These are phyloP conservation scores for Pseudomyrmex flavicornis DNA, from an alignment of 1,140 invertebrate species.

Conservation along the genomic window DNA sequence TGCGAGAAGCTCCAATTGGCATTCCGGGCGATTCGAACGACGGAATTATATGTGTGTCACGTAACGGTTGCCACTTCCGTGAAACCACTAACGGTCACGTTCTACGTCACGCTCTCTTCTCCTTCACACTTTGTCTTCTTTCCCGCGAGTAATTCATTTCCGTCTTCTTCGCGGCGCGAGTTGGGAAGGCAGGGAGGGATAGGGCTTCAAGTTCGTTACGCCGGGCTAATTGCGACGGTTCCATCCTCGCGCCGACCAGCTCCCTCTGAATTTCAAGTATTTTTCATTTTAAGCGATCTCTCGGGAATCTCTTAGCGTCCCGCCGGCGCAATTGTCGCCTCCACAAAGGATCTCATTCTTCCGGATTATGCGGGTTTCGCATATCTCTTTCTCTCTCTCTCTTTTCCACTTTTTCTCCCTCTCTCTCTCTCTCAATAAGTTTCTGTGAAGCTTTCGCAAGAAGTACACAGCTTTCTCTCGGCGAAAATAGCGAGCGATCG, in stretches of 20 bases:
- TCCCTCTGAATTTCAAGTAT: constrained; percentile 55
- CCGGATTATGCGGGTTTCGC: neutral
- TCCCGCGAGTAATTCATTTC: constrained; percentile 47
- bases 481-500: constrained; percentile 6
- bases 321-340: neutral
- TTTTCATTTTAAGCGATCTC: constrained; percentile 35
- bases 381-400: neutral
- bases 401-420: too few species aligned
- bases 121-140: constrained; percentile 16
- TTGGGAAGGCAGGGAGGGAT: neutral
- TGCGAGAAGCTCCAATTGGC: constrained; percentile 19
- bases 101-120: constrained; percentile 45
- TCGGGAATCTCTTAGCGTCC: constrained; percentile 9
- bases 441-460: neutral
- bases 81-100: constrained; percentile 38
- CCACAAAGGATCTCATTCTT: constrained; percentile 2
- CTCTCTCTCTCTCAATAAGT: neutral
- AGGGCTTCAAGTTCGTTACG: constrained; percentile 52
- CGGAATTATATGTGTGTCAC: constrained; percentile 53
- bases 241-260: neutral
- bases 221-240: constrained; percentile 48
- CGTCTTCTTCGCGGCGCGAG: constrained; percentile 32
- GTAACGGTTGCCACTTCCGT: constrained; percentile 48
- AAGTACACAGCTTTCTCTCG: neutral
- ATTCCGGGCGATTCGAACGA: neutral